Base-by-base conservation (phyloP, 2,888 invertebrate species). In the Microdon myrmicae region DNA sequence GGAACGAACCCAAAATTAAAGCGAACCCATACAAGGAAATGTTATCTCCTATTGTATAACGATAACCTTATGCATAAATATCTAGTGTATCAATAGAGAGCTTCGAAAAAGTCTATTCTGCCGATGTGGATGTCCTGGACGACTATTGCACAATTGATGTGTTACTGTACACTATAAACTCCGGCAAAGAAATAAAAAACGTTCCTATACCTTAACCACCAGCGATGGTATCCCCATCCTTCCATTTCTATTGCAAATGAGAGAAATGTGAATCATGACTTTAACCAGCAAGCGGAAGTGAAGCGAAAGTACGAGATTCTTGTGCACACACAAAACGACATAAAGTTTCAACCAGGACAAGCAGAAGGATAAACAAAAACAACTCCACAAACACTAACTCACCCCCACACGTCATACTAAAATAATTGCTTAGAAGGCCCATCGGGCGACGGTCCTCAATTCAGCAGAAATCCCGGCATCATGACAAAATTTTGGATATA, bases 401-500 rank as follows among this genome's bases (percentile, higher is more conserved):
- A 39, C 7, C 38, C 32, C 29, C 39, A 51, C 26, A 47, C 22
- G 16, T 54, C 41, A 22, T 38, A 58, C 32, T 49, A 49, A 47
- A 49, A 54, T 55, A 66, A 54, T 55, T 55, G 54, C 47, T 55
- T 59, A 64, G 55, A 58, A 64, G 47, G 35, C 53, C 58, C 47
- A 58, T 58, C 56, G 51, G 45, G 34, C 44, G 48, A 8, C 20
- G 39, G 28, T 43, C 43, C 39, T 39, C 64, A 56, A 49, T 56
- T 64, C 39, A 44, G 41, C 56, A 41, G 19, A 29, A 61, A 48
- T 10, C 23, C 41, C 37, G 47, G 43, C 64, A 59, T 44, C 64
- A 72, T 71, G 71, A 69, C 69, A 45, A 71, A 71, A 56, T 69
- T 73, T 64, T 73, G 71, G 71, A 69, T 73, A 35, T 68, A 68